Conservation (phyloP, 2,113 vertebrate species). For the Noturus placidus region DNA sequence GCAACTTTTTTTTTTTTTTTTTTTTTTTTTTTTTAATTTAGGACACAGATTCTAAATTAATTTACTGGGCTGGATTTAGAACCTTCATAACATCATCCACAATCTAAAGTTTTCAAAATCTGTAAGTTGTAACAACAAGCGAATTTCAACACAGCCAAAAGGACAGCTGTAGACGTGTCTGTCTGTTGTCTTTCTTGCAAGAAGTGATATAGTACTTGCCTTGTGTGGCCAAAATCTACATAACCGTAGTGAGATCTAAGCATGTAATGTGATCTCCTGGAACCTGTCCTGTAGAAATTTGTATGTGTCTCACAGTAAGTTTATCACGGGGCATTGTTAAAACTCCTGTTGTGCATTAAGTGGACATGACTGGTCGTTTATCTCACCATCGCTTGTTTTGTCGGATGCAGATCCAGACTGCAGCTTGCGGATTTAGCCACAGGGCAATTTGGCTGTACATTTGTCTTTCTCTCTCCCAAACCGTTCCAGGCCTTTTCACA, state of each 20-base stretch:
- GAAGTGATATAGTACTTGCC: not conserved
- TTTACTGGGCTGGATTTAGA: not conserved
- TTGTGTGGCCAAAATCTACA: not conserved
- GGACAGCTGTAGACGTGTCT: not conserved
- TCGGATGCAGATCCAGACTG: slow-evolving; percentile 23
- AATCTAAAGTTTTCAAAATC: not conserved
- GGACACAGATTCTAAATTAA: no score
- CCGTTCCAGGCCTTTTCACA: slow-evolving; percentile 29
- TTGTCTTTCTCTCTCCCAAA: slow-evolving; percentile 29
- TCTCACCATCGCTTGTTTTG: slow-evolving; percentile 20
- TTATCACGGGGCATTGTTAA: not conserved
- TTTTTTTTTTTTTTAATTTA: not conserved
- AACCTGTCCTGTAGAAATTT: not conserved
- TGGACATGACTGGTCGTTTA: not conserved
- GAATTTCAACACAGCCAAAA: not conserved
- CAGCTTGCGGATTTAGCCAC: slow-evolving; percentile 32
- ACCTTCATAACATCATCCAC: no score
- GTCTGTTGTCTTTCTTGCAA: not conserved
- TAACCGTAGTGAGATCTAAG: not conserved
- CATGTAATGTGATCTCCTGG: not conserved
- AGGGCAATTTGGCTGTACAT: slow-evolving; percentile 22
- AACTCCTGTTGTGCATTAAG: not conserved
- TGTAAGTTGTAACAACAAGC: not conserved
- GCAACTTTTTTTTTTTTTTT: no score
- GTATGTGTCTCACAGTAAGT: no score